Percentiles rank a stretch among this genome's conserved stretches.
These are phyloP conservation scores for Ataeniobius toweri DNA, from an alignment of 2,797 vertebrate genomes.

Conservation along the genomic window DNA sequence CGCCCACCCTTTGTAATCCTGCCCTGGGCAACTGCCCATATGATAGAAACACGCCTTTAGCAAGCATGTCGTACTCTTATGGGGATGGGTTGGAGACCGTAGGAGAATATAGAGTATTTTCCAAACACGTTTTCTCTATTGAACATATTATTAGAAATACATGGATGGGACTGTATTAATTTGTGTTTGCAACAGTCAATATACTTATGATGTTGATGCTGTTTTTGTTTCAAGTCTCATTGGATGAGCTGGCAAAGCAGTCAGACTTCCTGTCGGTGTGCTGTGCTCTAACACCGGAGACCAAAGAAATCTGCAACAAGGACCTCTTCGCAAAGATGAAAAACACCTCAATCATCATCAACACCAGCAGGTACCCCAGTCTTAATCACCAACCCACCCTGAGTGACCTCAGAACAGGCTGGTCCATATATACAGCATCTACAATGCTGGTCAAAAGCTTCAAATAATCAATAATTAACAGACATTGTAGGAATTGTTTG, in stretches of 20 bases:
- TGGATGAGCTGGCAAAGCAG: constrained; percentile 74
- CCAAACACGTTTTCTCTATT: background rate
- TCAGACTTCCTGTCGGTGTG: constrained; percentile 75
- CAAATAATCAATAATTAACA: background rate
- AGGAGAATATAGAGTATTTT: background rate
- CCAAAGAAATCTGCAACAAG: constrained; percentile 76
- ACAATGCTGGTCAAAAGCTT: background rate
- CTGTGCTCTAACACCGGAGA: constrained; percentile 77
- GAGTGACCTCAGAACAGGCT: background rate
- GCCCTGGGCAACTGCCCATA: background rate
- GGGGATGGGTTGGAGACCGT: background rate
- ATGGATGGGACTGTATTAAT: background rate
- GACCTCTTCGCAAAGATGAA: constrained; percentile 81
- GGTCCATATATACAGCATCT: background rate
- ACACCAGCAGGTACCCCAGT: constrained; percentile 75
- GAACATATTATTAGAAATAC: background rate
- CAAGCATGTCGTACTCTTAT: background rate
- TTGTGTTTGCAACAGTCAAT: background rate
- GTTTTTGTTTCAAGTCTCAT: constrained; percentile 65
- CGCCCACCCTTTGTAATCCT: background rate
- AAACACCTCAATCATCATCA: constrained; percentile 72
- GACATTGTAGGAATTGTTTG: too few relatives aligned
- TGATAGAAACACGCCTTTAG: background rate
- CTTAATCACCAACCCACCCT: background rate
- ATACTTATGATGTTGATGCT: background rate